Evolutionary conservation across 2,888 invertebrate species (phyloP).

Genomic region (Plebejus melissa): DNA sequence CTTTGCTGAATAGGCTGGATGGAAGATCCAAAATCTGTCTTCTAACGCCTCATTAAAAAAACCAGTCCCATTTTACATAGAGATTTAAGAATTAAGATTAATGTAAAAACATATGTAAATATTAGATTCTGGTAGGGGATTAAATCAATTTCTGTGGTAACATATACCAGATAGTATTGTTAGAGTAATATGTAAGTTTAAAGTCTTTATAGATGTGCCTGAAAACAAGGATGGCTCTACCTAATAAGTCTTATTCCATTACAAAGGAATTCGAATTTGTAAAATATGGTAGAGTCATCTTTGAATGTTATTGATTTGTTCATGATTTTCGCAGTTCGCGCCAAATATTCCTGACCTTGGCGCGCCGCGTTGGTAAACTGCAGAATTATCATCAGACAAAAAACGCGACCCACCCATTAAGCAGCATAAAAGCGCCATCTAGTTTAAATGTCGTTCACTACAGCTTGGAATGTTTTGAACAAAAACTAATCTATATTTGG

Average conservation of each 20-base stretch:
- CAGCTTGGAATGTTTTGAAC: not conserved
- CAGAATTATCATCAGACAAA: not conserved
- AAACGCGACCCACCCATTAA: not conserved
- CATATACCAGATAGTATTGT: constrained; percentile 26
- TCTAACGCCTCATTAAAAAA: not conserved
- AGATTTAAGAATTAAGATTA: not conserved
- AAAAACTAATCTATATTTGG: constrained; percentile 5
- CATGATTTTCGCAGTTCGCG: constrained; percentile 11
- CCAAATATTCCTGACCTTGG: not conserved
- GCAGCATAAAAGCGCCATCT: not conserved
- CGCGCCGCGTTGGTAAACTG: not conserved
- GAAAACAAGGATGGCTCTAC: constrained; percentile 2
- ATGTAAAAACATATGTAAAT: constrained; percentile 22
- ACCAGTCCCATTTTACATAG: not conserved
- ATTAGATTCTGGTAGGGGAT: constrained; percentile 20
- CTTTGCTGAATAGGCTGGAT: not conserved
- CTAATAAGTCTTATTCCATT: not conserved
- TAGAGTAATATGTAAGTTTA: constrained; percentile 14
- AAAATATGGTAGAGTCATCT: not conserved
- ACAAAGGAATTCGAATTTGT: not conserved
- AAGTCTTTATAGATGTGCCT: constrained; percentile 21
- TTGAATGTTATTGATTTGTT: not conserved
- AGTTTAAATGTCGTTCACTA: not conserved
- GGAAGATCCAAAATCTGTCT: not conserved
- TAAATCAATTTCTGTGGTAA: constrained; percentile 15